Conservation (phyloP, 2,113 vertebrate species). For the Lepisosteus oculatus region DNA sequence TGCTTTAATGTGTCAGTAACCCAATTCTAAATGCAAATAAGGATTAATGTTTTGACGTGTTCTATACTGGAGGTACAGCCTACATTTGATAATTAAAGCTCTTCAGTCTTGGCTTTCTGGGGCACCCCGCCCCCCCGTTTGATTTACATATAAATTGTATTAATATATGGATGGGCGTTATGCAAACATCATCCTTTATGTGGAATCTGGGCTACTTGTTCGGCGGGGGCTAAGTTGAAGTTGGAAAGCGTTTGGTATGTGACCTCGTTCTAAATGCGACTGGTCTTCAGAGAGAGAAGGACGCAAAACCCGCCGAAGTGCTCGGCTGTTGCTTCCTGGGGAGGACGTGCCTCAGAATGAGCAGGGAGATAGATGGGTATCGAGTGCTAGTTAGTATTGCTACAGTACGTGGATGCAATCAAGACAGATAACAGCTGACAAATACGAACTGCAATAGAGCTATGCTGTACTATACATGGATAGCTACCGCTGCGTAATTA, state of each 20-base stretch:
- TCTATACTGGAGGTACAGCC: background rate
- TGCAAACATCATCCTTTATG: constrained; percentile 8
- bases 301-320: background rate
- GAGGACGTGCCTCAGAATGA: no score
- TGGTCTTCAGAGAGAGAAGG: constrained; percentile 6
- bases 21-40: no score
- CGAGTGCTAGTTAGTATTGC: no score
- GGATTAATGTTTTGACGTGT: background rate
- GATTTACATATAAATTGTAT: background rate
- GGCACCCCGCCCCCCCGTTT: constrained; percentile 1
- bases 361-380: no score
- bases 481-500: background rate
- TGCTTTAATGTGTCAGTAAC: no score
- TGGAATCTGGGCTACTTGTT: background rate
- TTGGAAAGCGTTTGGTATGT: constrained; percentile 5
- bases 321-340: no score
- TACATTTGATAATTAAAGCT: no score
- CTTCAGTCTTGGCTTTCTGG: no score
- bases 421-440: no score
- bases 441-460: background rate
- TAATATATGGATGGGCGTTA: background rate
- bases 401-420: no score
- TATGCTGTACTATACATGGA: background rate
- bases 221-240: background rate
- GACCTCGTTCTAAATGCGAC: constrained; percentile 21